Conservation (phyloP, 53 echinoderm and acorn worm species). For the Luidia sarsii region DNA sequence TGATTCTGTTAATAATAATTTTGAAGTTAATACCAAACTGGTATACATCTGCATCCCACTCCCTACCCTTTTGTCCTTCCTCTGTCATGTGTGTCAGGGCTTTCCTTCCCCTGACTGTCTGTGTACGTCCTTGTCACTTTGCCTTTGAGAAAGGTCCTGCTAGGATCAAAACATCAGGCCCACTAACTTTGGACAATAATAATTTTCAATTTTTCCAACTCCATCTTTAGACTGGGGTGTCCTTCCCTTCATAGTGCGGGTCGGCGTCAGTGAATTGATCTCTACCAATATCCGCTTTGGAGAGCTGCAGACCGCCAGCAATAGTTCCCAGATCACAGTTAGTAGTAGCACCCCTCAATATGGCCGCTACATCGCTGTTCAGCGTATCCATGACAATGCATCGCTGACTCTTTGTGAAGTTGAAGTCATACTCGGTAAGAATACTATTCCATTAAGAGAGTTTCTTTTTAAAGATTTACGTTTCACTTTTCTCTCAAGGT, state of each 20-base stretch:
- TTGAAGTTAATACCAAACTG: too few species aligned
- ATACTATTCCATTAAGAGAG: too few species aligned
- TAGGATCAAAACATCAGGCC: too few species aligned
- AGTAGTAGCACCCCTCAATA: slow-evolving; percentile 10
- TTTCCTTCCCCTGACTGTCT: too few species aligned
- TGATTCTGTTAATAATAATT: too few species aligned
- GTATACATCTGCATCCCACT: too few species aligned
- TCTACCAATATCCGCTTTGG: not conserved
- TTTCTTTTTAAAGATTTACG: not conserved
- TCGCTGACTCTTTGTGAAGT: slow-evolving; percentile 72
- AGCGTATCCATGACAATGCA: not conserved
- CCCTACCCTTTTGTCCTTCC: too few species aligned
- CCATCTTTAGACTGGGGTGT: not conserved
- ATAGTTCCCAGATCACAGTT: slow-evolving; percentile 23
- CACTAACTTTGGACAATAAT: too few species aligned
- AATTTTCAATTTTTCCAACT: too few species aligned
- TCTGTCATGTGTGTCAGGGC: too few species aligned
- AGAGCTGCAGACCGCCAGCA: slow-evolving; percentile 8
- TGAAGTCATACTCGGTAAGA: slow-evolving; percentile 59
- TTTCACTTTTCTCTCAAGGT: not conserved
- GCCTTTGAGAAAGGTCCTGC: too few species aligned
- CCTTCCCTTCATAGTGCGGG: slow-evolving; percentile 29
- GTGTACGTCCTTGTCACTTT: too few species aligned
- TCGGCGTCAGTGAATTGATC: not conserved
- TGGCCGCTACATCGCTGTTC: slow-evolving; percentile 27